These are phyloP conservation scores for Tinea semifulvella DNA, from an alignment of 2,888 invertebrate genomes.

Conservation along the genomic window DNA sequence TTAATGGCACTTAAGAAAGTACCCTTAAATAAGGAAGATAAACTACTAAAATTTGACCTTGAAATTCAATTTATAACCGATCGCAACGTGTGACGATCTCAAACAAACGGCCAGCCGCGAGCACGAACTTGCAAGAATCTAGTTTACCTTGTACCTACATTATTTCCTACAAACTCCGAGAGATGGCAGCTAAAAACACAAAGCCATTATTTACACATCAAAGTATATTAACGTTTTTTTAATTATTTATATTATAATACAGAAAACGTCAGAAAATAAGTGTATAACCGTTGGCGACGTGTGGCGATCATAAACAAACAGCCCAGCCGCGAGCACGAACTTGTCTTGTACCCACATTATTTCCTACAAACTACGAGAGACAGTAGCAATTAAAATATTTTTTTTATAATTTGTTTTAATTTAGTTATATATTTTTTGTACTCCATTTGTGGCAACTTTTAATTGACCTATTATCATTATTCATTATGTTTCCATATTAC, in stretches of 20 bases:
- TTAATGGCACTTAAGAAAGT: no score
- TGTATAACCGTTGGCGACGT: conserved; percentile 11
- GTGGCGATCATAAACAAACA: conserved; percentile 28
- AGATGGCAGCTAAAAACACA: not conserved
- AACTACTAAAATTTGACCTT: conserved; percentile 2
- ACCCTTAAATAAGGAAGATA: no score
- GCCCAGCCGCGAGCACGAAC: conserved; percentile 23
- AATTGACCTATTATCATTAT: no score
- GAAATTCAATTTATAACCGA: conserved; percentile 11
- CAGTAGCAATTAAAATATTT: no score
- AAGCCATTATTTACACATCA: no score
- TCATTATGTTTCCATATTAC: no score
- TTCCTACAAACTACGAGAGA: conserved; percentile 39
- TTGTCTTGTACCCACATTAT: conserved; percentile 48
- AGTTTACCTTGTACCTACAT: conserved; percentile 52
- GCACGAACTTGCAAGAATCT: conserved; percentile 35
- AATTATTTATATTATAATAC: no score
- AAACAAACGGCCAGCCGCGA: conserved; percentile 31
- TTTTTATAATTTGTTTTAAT: no score
- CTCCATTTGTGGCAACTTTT: no score
- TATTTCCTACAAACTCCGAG: conserved; percentile 45
- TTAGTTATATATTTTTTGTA: no score
- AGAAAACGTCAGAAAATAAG: no score
- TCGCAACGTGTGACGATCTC: conserved; percentile 17
- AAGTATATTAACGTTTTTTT: no score